Evolutionary conservation across 2,888 invertebrate species (phyloP).

Genomic region (Netelia fuscicornis): DNA sequence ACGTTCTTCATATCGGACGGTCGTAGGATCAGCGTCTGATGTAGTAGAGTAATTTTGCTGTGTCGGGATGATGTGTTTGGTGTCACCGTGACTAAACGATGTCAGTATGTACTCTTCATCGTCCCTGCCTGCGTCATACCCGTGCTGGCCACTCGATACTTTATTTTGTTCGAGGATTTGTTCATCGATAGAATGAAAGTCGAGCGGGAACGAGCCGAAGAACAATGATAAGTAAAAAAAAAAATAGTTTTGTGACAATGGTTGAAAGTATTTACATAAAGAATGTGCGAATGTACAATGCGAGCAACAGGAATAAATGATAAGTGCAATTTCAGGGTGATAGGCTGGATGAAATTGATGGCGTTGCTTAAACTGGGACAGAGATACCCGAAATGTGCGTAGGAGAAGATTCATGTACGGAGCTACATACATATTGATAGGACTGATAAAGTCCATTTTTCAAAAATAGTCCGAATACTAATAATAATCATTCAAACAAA

Average conservation of each 20-base stretch:
- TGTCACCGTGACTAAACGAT: not conserved
- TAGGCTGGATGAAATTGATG: too few relatives aligned
- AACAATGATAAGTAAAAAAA: constrained; percentile 24
- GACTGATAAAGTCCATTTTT: too few relatives aligned
- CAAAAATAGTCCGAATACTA: too few relatives aligned
- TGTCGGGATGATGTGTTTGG: not conserved
- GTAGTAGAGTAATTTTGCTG: not conserved
- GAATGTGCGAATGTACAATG: not conserved
- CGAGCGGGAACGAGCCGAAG: constrained; percentile 17
- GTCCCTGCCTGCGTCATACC: constrained; percentile 3
- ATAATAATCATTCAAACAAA: too few relatives aligned
- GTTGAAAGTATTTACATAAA: constrained; percentile 7
- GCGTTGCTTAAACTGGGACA: too few relatives aligned
- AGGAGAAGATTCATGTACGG: too few relatives aligned
- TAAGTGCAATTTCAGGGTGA: constrained; percentile 14
- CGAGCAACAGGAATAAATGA: not conserved
- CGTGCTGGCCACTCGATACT: constrained; percentile 7
- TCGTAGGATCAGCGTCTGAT: not conserved
- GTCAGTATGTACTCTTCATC: not conserved
- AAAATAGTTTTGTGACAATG: constrained; percentile 7
- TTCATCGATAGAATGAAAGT: constrained; percentile 40
- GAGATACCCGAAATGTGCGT: too few relatives aligned
- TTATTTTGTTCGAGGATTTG: constrained; percentile 21
- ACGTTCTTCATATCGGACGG: not conserved
- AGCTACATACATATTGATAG: too few relatives aligned